Percentiles rank a stretch among this genome's conserved stretches.
Conservation (phyloP, 1,140 invertebrate genomes). For the Drosophila nigrodunni region DNA sequence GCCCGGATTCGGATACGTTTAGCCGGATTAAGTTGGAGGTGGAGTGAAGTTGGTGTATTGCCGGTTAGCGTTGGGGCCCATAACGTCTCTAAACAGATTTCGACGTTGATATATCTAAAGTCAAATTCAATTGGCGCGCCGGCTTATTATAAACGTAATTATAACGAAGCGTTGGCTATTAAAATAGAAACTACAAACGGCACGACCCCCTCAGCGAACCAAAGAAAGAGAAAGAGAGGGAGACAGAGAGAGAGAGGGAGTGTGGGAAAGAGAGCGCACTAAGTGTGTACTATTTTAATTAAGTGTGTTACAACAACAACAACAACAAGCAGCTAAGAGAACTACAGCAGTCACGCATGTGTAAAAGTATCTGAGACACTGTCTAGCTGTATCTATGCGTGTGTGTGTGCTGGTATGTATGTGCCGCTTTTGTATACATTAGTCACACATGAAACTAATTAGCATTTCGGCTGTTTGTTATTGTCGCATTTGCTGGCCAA, state of each 20-base stretch:
- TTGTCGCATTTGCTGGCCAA: slow-evolving; percentile 82
- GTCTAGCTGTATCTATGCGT: slow-evolving; percentile 15
- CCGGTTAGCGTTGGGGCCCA: neutral
- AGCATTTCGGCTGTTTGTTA: slow-evolving; percentile 83
- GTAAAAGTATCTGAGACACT: slow-evolving; percentile 45
- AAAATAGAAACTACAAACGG: slow-evolving; percentile 51
- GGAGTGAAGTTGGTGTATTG: too few species aligned
- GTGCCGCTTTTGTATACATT: slow-evolving; percentile 79
- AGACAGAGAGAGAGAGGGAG: neutral
- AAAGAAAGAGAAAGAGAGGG: neutral
- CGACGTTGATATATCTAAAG: slow-evolving; percentile 40
- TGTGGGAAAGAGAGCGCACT: slow-evolving; percentile 7
- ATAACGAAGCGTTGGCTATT: slow-evolving; percentile 63
- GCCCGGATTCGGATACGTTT: slow-evolving; percentile 30
- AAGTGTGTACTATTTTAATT: slow-evolving; percentile 77
- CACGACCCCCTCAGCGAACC: slow-evolving; percentile 56
- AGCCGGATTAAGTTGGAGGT: neutral
- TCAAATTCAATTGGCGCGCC: slow-evolving; percentile 65
- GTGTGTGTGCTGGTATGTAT: slow-evolving; percentile 38
- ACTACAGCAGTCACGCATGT: slow-evolving; percentile 69
- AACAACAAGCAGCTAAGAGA: slow-evolving; percentile 42
- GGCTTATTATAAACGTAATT: slow-evolving; percentile 57
- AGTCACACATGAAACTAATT: slow-evolving; percentile 84
- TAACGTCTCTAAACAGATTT: neutral
- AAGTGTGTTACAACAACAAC: slow-evolving; percentile 68